These are phyloP conservation scores for Nymphalis io DNA, from an alignment of 1,140 invertebrate genomes.

Conservation along the genomic window DNA sequence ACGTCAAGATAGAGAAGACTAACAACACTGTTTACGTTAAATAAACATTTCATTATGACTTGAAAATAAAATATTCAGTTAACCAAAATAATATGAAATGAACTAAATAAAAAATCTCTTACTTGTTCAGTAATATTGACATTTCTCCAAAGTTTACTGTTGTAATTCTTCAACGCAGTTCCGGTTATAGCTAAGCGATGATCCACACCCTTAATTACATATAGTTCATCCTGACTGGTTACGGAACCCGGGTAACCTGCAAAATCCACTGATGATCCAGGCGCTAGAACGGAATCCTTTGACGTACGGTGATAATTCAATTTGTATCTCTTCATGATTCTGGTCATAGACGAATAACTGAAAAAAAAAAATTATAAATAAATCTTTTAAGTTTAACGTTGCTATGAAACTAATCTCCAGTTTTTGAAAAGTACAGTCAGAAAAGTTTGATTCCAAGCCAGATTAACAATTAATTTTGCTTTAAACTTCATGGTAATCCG, in stretches of 20 bases:
- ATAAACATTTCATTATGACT: not conserved
- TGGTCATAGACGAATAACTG: slow-evolving; percentile 91
- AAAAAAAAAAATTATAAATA: slow-evolving; percentile 22
- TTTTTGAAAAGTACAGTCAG: no score
- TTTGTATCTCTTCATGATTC: slow-evolving; percentile 94
- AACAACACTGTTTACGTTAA: not conserved
- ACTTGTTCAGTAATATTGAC: slow-evolving; percentile 79
- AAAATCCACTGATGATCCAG: slow-evolving; percentile 87
- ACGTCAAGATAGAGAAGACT: not conserved
- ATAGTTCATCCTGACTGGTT: slow-evolving; percentile 94
- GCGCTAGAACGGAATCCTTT: slow-evolving; percentile 81
- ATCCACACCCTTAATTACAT: slow-evolving; percentile 81
- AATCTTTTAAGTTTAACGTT: no score
- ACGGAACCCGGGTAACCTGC: slow-evolving; percentile 94
- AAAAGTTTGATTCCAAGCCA: no score
- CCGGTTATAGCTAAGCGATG: slow-evolving; percentile 82
- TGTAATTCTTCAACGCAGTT: slow-evolving; percentile 82
- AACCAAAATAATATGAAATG: not conserved
- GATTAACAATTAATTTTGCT: no score
- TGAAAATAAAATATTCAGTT: not conserved
- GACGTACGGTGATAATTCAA: slow-evolving; percentile 87
- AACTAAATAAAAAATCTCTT: slow-evolving; percentile 36
- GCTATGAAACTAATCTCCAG: no score
- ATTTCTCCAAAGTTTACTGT: slow-evolving; percentile 79
- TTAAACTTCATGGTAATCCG: no score